Evolutionary conservation across 2,797 vertebrate genomes (phyloP).

Genomic region (Platalea minor): DNA sequence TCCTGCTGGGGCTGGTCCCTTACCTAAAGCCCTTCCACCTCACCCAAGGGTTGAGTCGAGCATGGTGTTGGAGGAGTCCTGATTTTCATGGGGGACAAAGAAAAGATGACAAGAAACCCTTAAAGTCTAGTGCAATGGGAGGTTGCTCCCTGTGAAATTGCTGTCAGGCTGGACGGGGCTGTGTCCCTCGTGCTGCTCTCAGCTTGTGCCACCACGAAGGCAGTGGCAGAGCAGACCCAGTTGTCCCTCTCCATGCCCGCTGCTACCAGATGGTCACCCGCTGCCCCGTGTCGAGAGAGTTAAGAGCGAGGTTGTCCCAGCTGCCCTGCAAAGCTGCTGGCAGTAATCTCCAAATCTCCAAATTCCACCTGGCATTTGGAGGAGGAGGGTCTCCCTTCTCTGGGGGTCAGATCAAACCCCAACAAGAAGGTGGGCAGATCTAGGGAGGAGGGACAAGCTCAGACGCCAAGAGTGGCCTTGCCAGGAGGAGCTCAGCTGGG

Average conservation of each 20-base stretch:
- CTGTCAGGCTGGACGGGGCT: not conserved
- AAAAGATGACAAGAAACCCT: not conserved
- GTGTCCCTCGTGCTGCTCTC: not conserved
- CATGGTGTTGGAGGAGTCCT: not conserved
- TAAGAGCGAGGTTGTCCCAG: not conserved
- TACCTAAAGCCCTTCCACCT: not conserved
- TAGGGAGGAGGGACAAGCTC: not conserved
- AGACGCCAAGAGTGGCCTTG: not conserved
- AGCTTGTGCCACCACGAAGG: not conserved
- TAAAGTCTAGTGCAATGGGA: not conserved
- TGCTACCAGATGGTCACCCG: not conserved
- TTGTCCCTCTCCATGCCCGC: not conserved
- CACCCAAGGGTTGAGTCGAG: not conserved
- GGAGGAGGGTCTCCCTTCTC: not conserved
- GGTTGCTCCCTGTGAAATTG: not conserved
- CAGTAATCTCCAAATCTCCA: constrained; percentile 36
- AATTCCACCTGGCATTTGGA: constrained; percentile 6
- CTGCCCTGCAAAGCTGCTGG: not conserved
- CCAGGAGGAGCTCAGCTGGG: not conserved
- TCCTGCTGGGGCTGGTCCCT: not conserved
- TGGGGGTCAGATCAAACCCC: not conserved
- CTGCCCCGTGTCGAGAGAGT: not conserved
- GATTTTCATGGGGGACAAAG: not conserved
- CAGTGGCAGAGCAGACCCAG: not conserved
- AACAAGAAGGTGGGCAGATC: not conserved